Conservation (phyloP, 2,888 invertebrate species). For the Nomada hirtipes region DNA sequence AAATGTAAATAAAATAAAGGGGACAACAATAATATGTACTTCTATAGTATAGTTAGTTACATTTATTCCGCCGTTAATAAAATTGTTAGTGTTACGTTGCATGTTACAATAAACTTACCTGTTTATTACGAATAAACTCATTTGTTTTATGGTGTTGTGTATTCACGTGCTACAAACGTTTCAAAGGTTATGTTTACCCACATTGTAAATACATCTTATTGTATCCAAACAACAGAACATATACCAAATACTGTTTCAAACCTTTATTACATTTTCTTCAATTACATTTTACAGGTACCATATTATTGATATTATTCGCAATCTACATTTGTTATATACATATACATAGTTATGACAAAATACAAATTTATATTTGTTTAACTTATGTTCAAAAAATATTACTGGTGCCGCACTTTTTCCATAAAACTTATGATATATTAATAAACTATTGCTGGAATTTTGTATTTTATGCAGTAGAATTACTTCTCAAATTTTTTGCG, state of each 20-base stretch:
- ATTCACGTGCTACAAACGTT: slow-evolving; percentile 22
- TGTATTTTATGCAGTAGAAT: too few species aligned
- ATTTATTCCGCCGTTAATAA: background rate
- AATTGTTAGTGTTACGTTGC: background rate
- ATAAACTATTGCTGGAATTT: too few species aligned
- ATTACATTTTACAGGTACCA: background rate
- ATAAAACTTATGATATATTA: too few species aligned
- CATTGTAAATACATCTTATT: too few species aligned
- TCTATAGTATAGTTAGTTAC: background rate
- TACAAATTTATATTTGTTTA: too few species aligned
- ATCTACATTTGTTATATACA: background rate
- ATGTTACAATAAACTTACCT: slow-evolving; percentile 85
- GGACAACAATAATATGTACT: background rate
- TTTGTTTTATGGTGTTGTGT: slow-evolving; percentile 71
- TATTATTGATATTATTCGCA: background rate
- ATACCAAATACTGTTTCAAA: background rate
- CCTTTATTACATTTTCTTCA: background rate
- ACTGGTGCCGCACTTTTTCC: too few species aligned
- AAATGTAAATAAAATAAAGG: background rate
- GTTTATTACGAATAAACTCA: slow-evolving; percentile 91
- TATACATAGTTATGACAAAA: too few species aligned
- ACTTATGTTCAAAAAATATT: too few species aligned
- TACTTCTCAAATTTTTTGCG: too few species aligned
- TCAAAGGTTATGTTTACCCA: slow-evolving; percentile 32
- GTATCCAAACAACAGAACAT: background rate